Conservation (phyloP, 2,797 vertebrate genomes). For the Acomys russatus region DNA sequence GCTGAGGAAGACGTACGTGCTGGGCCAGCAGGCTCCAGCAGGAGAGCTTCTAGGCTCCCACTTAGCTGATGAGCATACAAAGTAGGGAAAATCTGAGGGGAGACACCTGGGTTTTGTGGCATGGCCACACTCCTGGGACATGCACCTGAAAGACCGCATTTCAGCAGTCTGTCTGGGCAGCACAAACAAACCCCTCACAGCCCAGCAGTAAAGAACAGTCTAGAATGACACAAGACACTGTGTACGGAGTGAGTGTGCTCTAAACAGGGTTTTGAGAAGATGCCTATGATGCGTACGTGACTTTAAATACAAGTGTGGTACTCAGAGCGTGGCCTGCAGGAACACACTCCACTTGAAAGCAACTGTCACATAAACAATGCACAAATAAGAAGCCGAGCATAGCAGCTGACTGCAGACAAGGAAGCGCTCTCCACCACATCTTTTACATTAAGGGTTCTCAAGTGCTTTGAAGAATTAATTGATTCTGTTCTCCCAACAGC, state of each 20-base stretch:
- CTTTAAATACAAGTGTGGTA: slow-evolving; percentile 53
- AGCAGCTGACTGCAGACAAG: slow-evolving; percentile 44
- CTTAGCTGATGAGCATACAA: not conserved
- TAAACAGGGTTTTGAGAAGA: slow-evolving; percentile 45
- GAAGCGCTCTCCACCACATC: not conserved
- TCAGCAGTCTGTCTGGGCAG: slow-evolving; percentile 3
- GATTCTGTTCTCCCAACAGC: slow-evolving; percentile 43
- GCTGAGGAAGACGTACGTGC: not conserved
- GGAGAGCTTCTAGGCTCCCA: not conserved
- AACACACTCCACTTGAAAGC: slow-evolving; percentile 27
- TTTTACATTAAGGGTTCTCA: slow-evolving; percentile 50
- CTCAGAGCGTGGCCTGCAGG: slow-evolving; percentile 28
- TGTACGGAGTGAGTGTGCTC: not conserved
- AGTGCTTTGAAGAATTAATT: slow-evolving; percentile 66
- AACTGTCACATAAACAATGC: not conserved
- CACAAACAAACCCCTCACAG: slow-evolving; percentile 52
- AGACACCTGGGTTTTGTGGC: not conserved
- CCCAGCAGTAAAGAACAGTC: slow-evolving; percentile 27
- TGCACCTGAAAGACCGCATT: not conserved
- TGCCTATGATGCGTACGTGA: not conserved
- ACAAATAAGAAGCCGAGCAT: not conserved
- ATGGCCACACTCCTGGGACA: not conserved
- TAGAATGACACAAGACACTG: not conserved
- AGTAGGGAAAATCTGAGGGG: not conserved
- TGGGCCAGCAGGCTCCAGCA: not conserved